phyloP scores from a whole-genome alignment of 2,113 vertebrate genomes.

The Takifugu flavidus region DNA sequence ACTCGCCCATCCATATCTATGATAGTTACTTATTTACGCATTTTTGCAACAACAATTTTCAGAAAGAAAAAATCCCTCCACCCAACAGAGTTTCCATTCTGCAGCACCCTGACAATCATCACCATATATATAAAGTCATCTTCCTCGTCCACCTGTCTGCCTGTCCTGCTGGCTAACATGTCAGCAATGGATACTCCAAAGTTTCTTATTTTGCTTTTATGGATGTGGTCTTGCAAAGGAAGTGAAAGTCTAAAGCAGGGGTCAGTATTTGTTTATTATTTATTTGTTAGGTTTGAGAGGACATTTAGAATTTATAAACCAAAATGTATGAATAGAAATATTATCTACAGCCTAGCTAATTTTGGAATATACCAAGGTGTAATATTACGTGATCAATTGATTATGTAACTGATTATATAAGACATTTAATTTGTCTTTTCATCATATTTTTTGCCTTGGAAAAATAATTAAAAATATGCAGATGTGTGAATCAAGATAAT shows the following conservation, averaged over 20 bases:
- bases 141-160: neutral
- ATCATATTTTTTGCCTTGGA: too few relatives aligned
- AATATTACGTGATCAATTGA: too few relatives aligned
- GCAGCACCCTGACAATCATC: neutral
- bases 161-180: slow-evolving; percentile 20
- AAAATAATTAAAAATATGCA: too few relatives aligned
- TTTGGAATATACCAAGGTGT: too few relatives aligned
- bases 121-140: slow-evolving; percentile 40
- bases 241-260: slow-evolving; percentile 21
- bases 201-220: slow-evolving; percentile 55
- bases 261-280: slow-evolving; percentile 46
- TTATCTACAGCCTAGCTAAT: too few relatives aligned
- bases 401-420: too few relatives aligned
- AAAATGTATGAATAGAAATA: neutral
- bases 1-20: slow-evolving; percentile 50
- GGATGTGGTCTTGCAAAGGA: slow-evolving; percentile 49
- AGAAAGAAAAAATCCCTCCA: slow-evolving; percentile 19
- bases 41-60: slow-evolving; percentile 29
- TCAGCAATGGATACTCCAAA: slow-evolving; percentile 58
- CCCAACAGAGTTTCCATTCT: neutral
- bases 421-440: too few relatives aligned
- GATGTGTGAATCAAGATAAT: too few relatives aligned
- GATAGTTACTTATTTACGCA: slow-evolving; percentile 58
- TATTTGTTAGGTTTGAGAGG: neutral
- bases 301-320: neutral